phyloP scores from a whole-genome alignment of 2,888 invertebrate species.

The Epinotia bilunana region DNA sequence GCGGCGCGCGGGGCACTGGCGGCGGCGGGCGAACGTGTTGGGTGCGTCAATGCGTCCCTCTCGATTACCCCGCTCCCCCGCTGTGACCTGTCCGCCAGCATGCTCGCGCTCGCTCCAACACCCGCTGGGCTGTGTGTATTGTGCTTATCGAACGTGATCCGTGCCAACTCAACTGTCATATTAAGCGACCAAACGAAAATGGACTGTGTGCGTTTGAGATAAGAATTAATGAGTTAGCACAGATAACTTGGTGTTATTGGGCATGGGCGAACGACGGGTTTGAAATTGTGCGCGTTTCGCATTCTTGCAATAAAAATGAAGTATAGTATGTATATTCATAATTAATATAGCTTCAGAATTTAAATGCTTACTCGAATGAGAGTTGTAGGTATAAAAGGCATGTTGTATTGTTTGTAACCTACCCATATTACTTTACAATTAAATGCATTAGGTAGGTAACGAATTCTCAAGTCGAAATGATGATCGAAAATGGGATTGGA shows the following conservation, averaged over 20 bases:
- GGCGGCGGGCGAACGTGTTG: constrained; percentile 49
- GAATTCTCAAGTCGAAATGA: no score
- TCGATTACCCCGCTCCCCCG: constrained; percentile 24
- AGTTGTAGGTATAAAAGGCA: no score
- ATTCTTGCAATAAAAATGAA: constrained; percentile 22
- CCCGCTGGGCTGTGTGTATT: constrained; percentile 32
- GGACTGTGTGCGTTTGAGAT: background rate
- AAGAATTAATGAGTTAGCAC: background rate
- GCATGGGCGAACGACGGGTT: constrained; percentile 8
- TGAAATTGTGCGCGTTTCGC: constrained; percentile 10
- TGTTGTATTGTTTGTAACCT: no score
- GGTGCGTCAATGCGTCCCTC: constrained; percentile 21
- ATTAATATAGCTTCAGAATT: background rate
- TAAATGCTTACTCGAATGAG: no score
- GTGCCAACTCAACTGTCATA: background rate
- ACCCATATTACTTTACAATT: no score
- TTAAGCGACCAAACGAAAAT: background rate
- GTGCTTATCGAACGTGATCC: constrained; percentile 18
- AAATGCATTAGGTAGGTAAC: no score
- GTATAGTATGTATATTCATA: background rate
- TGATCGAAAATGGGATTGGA: no score
- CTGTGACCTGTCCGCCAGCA: constrained; percentile 33
- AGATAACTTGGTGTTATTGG: background rate
- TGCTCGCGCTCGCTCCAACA: constrained; percentile 37
- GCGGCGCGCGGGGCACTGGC: constrained; percentile 73